Evolutionary conservation across 2,113 vertebrate species (phyloP).

Genomic region (Hymenochirus boettgeri): DNA sequence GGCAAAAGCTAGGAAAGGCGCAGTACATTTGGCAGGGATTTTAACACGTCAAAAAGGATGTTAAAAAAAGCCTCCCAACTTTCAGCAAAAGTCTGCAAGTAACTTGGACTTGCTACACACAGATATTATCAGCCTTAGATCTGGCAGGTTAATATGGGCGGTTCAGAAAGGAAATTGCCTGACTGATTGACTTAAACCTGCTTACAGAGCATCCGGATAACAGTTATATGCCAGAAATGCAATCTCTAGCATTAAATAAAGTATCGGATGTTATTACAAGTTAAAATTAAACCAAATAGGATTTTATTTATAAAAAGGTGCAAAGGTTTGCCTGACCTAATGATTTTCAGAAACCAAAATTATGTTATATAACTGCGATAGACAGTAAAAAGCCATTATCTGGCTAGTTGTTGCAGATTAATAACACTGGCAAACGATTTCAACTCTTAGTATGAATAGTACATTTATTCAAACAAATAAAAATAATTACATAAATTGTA

Average conservation of each 20-base stretch:
- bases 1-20: neutral
- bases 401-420: no score
- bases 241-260: conserved; percentile 8
- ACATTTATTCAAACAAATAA: no score
- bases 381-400: no score
- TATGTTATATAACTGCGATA: no score
- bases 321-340: no score
- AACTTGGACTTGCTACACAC: neutral
- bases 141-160: conserved; percentile 17
- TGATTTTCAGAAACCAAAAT: no score
- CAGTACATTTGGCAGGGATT: neutral
- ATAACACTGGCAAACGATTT: no score
- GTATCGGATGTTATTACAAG: neutral
- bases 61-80: conserved; percentile 1
- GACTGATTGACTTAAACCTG: conserved; percentile 19
- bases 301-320: no score
- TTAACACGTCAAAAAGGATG: neutral
- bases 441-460: no score
- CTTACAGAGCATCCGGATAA: conserved; percentile 11
- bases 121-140: conserved; percentile 13
- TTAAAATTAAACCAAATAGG: no score
- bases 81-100: neutral
- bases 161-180: conserved; percentile 29
- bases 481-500: no score
- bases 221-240: conserved; percentile 12